Conservation (phyloP, 2,888 invertebrate genomes). For the Danaus chrysippus region DNA sequence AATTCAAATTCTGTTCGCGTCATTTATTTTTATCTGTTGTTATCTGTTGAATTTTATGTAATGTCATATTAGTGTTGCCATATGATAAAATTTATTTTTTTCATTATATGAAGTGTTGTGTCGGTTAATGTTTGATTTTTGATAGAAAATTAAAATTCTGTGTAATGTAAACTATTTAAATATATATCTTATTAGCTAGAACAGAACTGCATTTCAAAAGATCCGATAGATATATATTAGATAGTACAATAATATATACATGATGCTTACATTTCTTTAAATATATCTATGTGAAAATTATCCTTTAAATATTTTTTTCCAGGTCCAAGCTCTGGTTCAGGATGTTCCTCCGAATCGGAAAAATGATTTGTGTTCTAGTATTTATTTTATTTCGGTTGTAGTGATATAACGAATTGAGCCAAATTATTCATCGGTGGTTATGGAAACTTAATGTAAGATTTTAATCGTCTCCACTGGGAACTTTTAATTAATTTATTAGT, state of each 20-base stretch:
- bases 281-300: no score
- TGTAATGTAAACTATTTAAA: no score
- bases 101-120: no score
- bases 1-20: no score
- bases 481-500: neutral
- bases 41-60: no score
- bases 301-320: conserved; percentile 38
- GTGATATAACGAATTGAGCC: conserved; percentile 40
- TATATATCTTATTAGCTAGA: no score
- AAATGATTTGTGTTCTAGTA: conserved; percentile 46
- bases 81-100: no score
- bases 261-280: neutral
- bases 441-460: conserved; percentile 12
- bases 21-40: no score
- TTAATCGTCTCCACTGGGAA: conserved; percentile 11
- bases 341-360: conserved; percentile 80
- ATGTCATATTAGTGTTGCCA: no score
- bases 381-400: conserved; percentile 26
- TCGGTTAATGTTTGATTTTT: no score
- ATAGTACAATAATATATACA: neutral
- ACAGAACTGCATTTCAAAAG: no score
- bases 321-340: conserved; percentile 81
- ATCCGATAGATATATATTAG: neutral
- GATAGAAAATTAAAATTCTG: no score
- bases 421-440: conserved; percentile 33